These are phyloP conservation scores for Camponotus pennsylvanicus DNA, from an alignment of 1,140 invertebrate species.

Conservation along the genomic window DNA sequence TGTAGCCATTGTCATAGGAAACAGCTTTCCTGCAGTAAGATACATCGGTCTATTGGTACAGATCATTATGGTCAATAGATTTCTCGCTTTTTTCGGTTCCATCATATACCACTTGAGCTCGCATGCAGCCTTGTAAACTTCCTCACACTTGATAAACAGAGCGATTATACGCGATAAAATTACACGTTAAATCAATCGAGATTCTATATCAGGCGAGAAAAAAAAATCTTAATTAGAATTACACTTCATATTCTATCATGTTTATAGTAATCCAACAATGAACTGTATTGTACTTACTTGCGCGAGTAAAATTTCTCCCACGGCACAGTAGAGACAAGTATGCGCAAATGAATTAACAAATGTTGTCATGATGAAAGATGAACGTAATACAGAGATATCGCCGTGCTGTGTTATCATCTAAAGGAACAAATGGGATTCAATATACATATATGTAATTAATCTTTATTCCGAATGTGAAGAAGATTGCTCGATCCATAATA, in stretches of 20 bases:
- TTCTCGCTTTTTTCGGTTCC: slow-evolving; percentile 17
- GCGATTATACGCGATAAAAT: too few relatives aligned
- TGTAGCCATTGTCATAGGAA: slow-evolving; percentile 47
- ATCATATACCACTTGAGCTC: slow-evolving; percentile 39
- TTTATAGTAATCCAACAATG: not conserved
- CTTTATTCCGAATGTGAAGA: too few relatives aligned
- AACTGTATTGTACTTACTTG: not conserved
- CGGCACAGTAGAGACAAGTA: slow-evolving; percentile 33
- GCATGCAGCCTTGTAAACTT: slow-evolving; percentile 13
- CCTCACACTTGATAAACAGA: slow-evolving; percentile 8
- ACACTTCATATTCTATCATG: not conserved
- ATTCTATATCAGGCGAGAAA: not conserved
- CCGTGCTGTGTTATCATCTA: not conserved
- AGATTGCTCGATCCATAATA: too few relatives aligned
- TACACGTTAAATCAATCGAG: not conserved
- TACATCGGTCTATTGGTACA: slow-evolving; percentile 5
- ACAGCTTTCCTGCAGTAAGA: slow-evolving; percentile 54
- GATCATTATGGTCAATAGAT: slow-evolving; percentile 44
- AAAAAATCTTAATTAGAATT: not conserved
- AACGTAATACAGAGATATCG: not conserved
- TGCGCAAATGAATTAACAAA: slow-evolving; percentile 19
- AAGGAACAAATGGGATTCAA: not conserved
- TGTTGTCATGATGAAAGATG: not conserved
- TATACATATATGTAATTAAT: not conserved
- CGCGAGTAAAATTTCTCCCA: slow-evolving; percentile 35